phyloP scores from a whole-genome alignment of 2,797 vertebrate genomes.

The Pangasius larnaudii region DNA sequence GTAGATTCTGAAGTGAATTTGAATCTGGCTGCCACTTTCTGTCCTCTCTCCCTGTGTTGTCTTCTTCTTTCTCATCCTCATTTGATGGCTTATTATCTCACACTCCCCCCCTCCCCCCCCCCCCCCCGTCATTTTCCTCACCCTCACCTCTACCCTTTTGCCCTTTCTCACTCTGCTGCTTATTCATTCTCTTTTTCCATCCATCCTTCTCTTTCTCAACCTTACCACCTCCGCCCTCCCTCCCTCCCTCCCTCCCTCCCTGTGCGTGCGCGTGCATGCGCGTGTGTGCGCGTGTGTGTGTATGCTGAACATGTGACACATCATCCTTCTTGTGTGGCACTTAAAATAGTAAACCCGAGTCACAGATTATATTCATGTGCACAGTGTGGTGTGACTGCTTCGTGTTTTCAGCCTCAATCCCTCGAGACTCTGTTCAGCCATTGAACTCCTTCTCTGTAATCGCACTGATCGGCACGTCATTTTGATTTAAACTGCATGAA shows the following conservation, averaged over 20 bases:
- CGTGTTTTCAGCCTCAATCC: background rate
- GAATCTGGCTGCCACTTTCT: background rate
- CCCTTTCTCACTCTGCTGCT: background rate
- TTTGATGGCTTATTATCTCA: background rate
- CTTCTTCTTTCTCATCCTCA: background rate
- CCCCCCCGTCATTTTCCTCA: no score
- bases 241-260: background rate
- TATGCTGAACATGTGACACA: background rate
- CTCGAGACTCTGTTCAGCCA: background rate
- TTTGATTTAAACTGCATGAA: conserved; percentile 3
- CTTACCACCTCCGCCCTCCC: background rate
- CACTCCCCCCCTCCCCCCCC: background rate
- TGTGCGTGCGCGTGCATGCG: no score
- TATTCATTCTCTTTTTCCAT: background rate
- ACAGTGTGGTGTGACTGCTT: conserved; percentile 19
- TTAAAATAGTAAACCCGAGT: background rate
- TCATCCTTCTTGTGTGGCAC: background rate
- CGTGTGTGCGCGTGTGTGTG: background rate
- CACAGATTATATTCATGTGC: conserved; percentile 12
- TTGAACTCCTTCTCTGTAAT: conserved; percentile 15
- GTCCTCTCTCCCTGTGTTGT: background rate
- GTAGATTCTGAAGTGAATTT: no score
- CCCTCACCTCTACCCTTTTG: background rate
- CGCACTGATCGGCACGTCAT: conserved; percentile 13
- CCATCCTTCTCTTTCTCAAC: background rate